Conservation (phyloP, 2,888 invertebrate species). For the Blastobasis lacticolella region DNA sequence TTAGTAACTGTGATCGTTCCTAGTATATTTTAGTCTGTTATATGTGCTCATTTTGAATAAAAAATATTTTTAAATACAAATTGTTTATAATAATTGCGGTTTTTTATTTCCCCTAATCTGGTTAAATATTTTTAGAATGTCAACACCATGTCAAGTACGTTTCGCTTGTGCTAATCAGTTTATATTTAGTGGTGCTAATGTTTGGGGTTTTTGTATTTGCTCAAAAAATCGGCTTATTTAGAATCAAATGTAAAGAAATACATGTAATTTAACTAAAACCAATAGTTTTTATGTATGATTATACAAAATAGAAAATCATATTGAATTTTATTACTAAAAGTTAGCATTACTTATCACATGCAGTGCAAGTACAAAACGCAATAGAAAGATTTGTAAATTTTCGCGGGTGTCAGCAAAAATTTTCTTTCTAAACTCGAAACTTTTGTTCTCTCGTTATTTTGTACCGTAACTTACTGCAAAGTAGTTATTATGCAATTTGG, state of each 20-base stretch:
- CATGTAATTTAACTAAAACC: no score
- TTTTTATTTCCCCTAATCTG: not conserved
- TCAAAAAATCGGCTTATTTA: no score
- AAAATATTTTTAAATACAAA: slow-evolving; percentile 20
- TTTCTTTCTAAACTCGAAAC: slow-evolving; percentile 7
- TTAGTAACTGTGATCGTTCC: slow-evolving; percentile 49
- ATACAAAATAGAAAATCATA: no score
- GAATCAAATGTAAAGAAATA: no score
- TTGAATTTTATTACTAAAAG: no score
- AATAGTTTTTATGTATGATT: no score
- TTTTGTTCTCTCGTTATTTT: not conserved
- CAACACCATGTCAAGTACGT: not conserved
- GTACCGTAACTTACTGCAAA: not conserved
- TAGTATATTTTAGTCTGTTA: slow-evolving; percentile 25
- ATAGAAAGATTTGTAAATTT: slow-evolving; percentile 11
- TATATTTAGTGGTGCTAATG: no score
- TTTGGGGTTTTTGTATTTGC: no score
- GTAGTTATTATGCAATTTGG: not conserved
- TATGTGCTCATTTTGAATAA: slow-evolving; percentile 45
- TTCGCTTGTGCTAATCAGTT: no score
- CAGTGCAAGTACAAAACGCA: not conserved
- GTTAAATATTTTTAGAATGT: not conserved
- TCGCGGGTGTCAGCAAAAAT: slow-evolving; percentile 39
- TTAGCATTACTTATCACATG: no score
- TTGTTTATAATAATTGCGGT: slow-evolving; percentile 3